A percentile compares a stretch with the other conserved stretches of the same genome.
phyloP scores from a whole-genome alignment of 2,797 vertebrate species.

The Coluber constrictor region DNA sequence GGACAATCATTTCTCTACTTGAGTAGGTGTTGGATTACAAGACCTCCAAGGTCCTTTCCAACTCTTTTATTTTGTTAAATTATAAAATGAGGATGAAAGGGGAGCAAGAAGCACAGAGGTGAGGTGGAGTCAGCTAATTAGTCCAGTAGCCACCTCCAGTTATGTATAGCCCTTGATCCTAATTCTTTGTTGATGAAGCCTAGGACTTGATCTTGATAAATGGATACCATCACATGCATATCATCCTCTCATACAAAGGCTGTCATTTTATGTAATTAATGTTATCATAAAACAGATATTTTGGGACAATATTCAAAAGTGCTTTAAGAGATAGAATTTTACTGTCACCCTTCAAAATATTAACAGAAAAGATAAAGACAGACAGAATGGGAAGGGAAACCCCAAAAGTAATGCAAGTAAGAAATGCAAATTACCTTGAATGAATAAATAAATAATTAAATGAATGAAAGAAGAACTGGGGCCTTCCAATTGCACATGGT shows the following conservation, averaged over 20 bases:
- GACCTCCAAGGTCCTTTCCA: not conserved
- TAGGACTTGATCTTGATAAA: not conserved
- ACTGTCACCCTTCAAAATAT: not conserved
- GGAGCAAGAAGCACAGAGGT: not conserved
- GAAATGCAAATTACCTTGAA: not conserved
- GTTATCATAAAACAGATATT: not conserved
- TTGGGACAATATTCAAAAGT: not conserved
- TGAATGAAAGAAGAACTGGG: not conserved
- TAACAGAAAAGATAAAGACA: not conserved
- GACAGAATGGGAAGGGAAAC: not conserved
- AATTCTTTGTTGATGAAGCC: not conserved
- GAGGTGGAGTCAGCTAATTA: not conserved
- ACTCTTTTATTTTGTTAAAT: not conserved
- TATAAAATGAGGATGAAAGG: not conserved
- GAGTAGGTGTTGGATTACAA: not conserved
- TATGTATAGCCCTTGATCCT: not conserved
- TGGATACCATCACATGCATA: not conserved
- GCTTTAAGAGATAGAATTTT: not conserved
- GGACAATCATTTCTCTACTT: not conserved
- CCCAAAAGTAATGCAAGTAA: not conserved
- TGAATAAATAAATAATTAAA: not conserved
- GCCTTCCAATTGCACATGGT: not conserved
- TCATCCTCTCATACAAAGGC: not conserved
- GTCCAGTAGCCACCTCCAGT: not conserved
- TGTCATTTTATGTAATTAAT: not conserved